A percentile compares a stretch with the other conserved stretches of the same genome.
Evolutionary conservation across 2,113 vertebrate genomes (phyloP).

Genomic region (Paralichthys olivaceus): DNA sequence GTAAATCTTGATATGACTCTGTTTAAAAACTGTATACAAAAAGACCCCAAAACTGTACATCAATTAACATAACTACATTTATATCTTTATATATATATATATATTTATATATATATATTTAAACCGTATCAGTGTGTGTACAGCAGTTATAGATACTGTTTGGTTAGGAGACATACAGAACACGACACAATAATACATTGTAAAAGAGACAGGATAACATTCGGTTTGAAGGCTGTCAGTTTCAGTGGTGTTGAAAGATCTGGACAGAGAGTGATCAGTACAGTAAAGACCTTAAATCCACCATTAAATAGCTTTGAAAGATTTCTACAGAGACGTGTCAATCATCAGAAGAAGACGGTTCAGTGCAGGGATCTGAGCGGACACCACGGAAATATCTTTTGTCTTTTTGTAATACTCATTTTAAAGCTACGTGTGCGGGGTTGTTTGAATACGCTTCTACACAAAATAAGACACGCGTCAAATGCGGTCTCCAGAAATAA

Average conservation of each 20-base stretch:
- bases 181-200: constrained; percentile 49
- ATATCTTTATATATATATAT: constrained; percentile 25
- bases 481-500: constrained; percentile 15
- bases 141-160: constrained; percentile 59
- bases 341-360: constrained; percentile 16
- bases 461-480: constrained; percentile 37
- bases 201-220: constrained; percentile 56
- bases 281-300: constrained; percentile 39
- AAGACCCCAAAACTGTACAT: constrained; percentile 85
- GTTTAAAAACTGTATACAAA: constrained; percentile 87
- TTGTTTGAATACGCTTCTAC: not conserved
- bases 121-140: constrained; percentile 48
- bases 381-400: constrained; percentile 4
- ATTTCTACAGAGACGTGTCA: constrained; percentile 48
- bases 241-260: constrained; percentile 47
- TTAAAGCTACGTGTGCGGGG: constrained; percentile 15
- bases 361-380: constrained; percentile 24
- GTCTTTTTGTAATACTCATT: not conserved
- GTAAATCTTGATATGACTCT: constrained; percentile 83
- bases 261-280: constrained; percentile 29
- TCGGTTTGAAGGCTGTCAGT: constrained; percentile 71
- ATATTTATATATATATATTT: constrained; percentile 17
- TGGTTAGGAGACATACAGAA: constrained; percentile 61
- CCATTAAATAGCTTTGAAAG: constrained; percentile 48
- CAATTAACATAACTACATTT: constrained; percentile 71